Percentiles rank a stretch among this genome's conserved stretches.
Evolutionary conservation across 2,888 invertebrate genomes (phyloP).

Genomic region (Philereme transversata): DNA sequence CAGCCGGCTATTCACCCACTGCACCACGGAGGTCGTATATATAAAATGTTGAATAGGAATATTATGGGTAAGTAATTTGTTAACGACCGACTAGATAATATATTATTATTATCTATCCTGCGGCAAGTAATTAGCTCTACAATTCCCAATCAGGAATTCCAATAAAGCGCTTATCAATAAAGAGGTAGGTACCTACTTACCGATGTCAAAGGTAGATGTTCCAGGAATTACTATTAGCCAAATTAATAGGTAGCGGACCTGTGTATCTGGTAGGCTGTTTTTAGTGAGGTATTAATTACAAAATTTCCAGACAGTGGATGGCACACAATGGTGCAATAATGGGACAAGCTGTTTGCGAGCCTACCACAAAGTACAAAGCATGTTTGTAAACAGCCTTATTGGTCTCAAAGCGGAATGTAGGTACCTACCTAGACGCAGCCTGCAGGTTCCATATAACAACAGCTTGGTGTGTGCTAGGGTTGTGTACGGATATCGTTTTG

Average conservation of each 20-base stretch:
- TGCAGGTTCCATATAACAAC: constrained; percentile 2
- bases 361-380: constrained; percentile 67
- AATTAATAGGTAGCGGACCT: background rate
- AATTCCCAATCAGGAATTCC: background rate
- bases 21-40: too few relatives aligned
- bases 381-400: constrained; percentile 69
- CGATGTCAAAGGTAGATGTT: background rate
- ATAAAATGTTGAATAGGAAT: too few relatives aligned
- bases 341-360: constrained; percentile 57
- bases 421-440: constrained; percentile 29
- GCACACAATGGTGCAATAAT: constrained; percentile 62
- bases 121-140: too few relatives aligned
- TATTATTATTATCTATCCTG: too few relatives aligned
- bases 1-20: too few relatives aligned
- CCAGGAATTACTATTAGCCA: constrained; percentile 5
- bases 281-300: constrained; percentile 53
- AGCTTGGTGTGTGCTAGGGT: background rate
- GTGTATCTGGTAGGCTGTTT: background rate
- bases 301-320: constrained; percentile 56
- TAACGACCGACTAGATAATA: too few relatives aligned
- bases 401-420: constrained; percentile 61
- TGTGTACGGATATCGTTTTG: background rate
- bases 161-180: background rate
- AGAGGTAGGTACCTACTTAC: background rate
- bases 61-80: background rate